These are phyloP conservation scores for Melospiza georgiana DNA, from an alignment of 2,113 vertebrate species.

Conservation along the genomic window DNA sequence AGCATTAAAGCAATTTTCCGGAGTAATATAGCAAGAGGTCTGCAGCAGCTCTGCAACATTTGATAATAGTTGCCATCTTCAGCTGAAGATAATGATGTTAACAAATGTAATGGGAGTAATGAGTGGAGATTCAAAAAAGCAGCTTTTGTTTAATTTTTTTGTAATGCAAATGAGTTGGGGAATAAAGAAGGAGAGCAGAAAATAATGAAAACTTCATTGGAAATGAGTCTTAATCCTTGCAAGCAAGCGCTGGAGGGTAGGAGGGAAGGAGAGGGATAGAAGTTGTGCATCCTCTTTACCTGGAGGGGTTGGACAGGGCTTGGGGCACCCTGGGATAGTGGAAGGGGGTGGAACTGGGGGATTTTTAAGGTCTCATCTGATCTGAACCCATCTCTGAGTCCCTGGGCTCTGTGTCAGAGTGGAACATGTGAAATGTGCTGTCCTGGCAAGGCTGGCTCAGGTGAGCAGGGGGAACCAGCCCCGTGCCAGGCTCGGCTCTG, in stretches of 20 bases:
- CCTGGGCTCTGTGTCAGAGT: neutral
- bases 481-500: neutral
- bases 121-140: constrained; percentile 77
- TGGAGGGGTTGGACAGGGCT: neutral
- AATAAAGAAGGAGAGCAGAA: constrained; percentile 60
- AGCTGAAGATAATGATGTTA: constrained; percentile 77
- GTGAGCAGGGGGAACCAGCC: neutral
- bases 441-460: neutral
- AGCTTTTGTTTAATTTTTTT: constrained; percentile 83
- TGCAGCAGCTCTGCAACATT: constrained; percentile 67
- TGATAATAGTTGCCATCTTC: constrained; percentile 76
- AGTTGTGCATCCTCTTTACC: neutral
- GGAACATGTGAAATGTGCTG: neutral
- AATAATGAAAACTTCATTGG: constrained; percentile 62
- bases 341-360: neutral
- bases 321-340: neutral
- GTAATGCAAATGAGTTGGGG: constrained; percentile 77
- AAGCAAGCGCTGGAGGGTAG: neutral
- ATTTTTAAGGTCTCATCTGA: neutral
- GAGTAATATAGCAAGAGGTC: constrained; percentile 73
- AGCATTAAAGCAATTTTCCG: constrained; percentile 80
- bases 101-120: constrained; percentile 79
- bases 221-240: constrained; percentile 70
- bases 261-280: neutral
- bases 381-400: neutral